Evolutionary conservation across 2,113 vertebrate species (phyloP).

Genomic region (Chascanopsetta lugubris): DNA sequence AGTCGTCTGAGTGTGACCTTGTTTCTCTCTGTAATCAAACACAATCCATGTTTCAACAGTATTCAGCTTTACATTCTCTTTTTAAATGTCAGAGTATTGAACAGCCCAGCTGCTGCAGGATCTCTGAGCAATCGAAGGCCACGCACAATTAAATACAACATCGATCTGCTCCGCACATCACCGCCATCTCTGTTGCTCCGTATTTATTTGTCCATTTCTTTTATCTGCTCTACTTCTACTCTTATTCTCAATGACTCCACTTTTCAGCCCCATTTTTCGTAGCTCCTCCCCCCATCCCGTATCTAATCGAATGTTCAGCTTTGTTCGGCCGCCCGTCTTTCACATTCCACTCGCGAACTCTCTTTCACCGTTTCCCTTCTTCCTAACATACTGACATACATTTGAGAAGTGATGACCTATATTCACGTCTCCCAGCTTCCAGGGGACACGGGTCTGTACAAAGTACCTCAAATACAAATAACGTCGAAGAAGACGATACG

Average conservation of each 20-base stretch:
- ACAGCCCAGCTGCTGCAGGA: neutral
- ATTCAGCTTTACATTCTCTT: neutral
- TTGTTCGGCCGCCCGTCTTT: neutral
- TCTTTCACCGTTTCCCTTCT: slow-evolving; percentile 19
- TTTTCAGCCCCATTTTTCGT: neutral
- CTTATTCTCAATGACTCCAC: neutral
- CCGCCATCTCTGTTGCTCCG: neutral
- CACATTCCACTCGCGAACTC: neutral
- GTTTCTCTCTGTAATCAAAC: neutral
- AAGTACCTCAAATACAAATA: no score
- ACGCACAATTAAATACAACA: slow-evolving; percentile 17
- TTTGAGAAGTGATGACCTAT: slow-evolving; percentile 76
- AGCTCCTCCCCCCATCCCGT: neutral
- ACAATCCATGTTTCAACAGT: neutral
- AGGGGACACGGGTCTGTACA: no score
- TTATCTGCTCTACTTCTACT: neutral
- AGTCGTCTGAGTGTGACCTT: neutral
- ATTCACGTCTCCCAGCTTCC: slow-evolving; percentile 43
- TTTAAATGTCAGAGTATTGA: slow-evolving; percentile 4
- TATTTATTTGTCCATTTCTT: neutral
- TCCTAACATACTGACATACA: slow-evolving; percentile 74
- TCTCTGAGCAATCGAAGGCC: slow-evolving; percentile 10
- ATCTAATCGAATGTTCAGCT: slow-evolving; percentile 4
- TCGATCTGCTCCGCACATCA: neutral
- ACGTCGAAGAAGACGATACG: no score